Base-by-base conservation (phyloP, 2,113 vertebrate genomes). In the Microtus pennsylvanicus region DNA sequence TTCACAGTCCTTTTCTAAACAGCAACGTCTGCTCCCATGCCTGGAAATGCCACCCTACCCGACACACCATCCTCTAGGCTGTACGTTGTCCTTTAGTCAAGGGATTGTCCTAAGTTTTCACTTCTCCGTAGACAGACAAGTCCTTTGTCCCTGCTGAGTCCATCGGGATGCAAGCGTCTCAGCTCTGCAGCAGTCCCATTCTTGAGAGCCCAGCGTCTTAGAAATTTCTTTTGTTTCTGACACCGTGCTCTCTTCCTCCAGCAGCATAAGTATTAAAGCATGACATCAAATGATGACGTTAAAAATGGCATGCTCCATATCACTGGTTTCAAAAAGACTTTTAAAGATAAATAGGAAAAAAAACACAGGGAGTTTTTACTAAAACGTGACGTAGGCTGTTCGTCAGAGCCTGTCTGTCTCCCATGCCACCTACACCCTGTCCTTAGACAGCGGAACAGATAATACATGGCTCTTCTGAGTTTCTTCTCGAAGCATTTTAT, bases 261-360 rank as follows among this genome's bases (percentile, higher is more conserved):
- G 65, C 4, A 30, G 3, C 61, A 33, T 55, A 28, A 5, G 13
- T 42, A 13, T 35, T 89, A 55, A 55, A 33, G 35, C 52, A 55
- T 14, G 76, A 69, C 10, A 63, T 77, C 74, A 91, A 93, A 65
- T 52, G 19, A 26, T 65, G 82, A 87, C 42, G 21, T 38, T 89
- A 3, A 94, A 94, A 89, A 26, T 50, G 85, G 81, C 77, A 87
- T 72, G 70, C 14, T 42, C 22, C 30, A 65, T 16, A 45, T 50
- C 69, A 80, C 67, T 69, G 12, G 24, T 96, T 90, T 87, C 16
- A 93, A 81, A 81, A 69, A 96, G 10, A 76, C 55, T 67, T 72
- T 52, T 42, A 69, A 86, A 30, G 55, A 61, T 24, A 45, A 69
- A 55, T 33, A 38, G 12, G 19, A 14, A 35, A 61, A 38, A 63